A percentile compares a stretch with the other conserved stretches of the same genome.
Conservation (phyloP, 2,113 vertebrate genomes). For the Chloropsis cyanopogon region DNA sequence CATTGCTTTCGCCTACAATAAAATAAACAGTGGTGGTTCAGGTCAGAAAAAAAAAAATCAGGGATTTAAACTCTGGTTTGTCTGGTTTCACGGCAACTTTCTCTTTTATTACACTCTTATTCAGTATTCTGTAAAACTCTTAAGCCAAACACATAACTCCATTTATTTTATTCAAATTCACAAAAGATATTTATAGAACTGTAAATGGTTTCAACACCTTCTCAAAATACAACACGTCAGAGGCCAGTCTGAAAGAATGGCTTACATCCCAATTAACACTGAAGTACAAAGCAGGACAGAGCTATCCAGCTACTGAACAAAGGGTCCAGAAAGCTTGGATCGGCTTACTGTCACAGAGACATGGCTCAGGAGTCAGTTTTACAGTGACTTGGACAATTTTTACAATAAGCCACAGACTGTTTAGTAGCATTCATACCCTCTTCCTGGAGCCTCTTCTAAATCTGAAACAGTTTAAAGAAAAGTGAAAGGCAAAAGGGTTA, state of each 20-base stretch:
- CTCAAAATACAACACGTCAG: background rate
- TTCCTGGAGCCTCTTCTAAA: background rate
- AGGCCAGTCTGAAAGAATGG: background rate
- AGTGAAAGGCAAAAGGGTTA: background rate
- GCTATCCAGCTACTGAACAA: background rate
- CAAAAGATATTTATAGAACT: constrained; percentile 6
- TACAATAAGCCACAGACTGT: background rate
- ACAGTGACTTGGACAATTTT: background rate
- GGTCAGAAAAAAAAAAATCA: background rate
- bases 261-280: background rate
- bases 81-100: background rate
- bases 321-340: background rate
- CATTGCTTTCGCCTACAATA: background rate
- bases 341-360: background rate
- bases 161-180: constrained; percentile 1
- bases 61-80: background rate
- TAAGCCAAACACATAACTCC: background rate
- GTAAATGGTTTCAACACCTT: background rate
- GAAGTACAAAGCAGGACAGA: background rate
- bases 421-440: background rate
- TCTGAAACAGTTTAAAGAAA: background rate
- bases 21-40: background rate
- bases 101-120: background rate
- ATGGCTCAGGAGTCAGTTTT: background rate
- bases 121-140: background rate